Conservation (phyloP, 2,888 invertebrate genomes). For the Dichetophora obliterata region DNA sequence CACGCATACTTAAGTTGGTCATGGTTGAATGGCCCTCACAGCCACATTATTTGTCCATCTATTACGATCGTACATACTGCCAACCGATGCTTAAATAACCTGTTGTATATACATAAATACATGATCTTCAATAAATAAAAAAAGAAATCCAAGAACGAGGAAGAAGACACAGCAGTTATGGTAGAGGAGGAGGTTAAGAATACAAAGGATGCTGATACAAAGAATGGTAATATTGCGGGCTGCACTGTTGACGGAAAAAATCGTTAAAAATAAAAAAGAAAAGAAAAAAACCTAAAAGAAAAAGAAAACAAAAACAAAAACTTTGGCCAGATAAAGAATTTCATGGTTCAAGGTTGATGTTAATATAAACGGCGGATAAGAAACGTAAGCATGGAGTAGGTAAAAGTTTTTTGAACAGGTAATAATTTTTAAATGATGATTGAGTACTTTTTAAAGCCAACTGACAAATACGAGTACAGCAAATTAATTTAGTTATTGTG, state of each 20-base stretch:
- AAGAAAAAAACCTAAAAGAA: conserved; percentile 2
- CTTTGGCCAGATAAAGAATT: conserved; percentile 19
- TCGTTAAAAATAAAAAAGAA: not conserved
- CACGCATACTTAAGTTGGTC: too few relatives aligned
- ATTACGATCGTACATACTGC: too few relatives aligned
- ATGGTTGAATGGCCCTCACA: too few relatives aligned
- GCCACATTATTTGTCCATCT: too few relatives aligned
- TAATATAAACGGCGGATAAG: not conserved
- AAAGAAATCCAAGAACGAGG: not conserved
- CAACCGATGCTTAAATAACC: too few relatives aligned
- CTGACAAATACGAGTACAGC: too few relatives aligned
- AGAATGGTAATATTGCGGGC: not conserved
- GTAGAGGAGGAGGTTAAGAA: too few relatives aligned
- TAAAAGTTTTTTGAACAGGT: not conserved
- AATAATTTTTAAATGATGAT: too few relatives aligned
- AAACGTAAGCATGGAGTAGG: not conserved
- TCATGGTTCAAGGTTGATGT: conserved; percentile 34
- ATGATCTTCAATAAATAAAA: not conserved
- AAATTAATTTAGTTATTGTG: too few relatives aligned
- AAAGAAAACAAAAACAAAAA: not conserved
- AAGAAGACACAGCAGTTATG: too few relatives aligned
- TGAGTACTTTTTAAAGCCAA: too few relatives aligned
- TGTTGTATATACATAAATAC: too few relatives aligned
- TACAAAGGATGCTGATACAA: not conserved
- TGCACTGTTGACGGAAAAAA: not conserved